phyloP scores from a whole-genome alignment of 2,888 invertebrate species.

The Crematogaster levior region DNA sequence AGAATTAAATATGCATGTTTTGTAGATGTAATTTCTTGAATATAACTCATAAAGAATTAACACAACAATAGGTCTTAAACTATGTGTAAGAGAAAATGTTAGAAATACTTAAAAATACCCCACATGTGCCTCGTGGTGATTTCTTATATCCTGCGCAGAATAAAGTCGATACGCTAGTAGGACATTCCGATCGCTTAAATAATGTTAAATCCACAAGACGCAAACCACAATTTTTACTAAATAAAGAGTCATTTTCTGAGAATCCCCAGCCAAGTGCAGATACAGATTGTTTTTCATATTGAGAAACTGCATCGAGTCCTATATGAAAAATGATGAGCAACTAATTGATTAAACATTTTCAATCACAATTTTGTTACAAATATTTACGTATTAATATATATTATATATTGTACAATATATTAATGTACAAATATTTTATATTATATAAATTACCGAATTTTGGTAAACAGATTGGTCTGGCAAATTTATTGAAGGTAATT shows the following conservation, averaged over 20 bases:
- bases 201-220: constrained; percentile 62
- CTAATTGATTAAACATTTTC: neutral
- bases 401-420: too few relatives aligned
- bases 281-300: constrained; percentile 59
- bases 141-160: constrained; percentile 68
- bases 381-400: too few relatives aligned
- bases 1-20: too few relatives aligned
- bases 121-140: constrained; percentile 64
- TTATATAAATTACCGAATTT: constrained; percentile 55
- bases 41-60: neutral
- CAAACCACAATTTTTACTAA: constrained; percentile 58
- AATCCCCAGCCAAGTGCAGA: constrained; percentile 72
- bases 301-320: neutral
- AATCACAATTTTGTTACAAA: neutral
- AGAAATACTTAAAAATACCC: constrained; percentile 46
- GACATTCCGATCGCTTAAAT: constrained; percentile 59
- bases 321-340: neutral
- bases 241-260: constrained; percentile 55
- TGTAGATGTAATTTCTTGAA: neutral
- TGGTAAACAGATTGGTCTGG: constrained; percentile 74
- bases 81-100: neutral
- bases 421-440: neutral
- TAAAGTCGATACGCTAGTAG: constrained; percentile 53
- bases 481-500: constrained; percentile 71
- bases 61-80: neutral